Evolutionary conservation across 53 echinoderm and acorn worm species (phyloP).

Genomic region (Zoroaster sp.): DNA sequence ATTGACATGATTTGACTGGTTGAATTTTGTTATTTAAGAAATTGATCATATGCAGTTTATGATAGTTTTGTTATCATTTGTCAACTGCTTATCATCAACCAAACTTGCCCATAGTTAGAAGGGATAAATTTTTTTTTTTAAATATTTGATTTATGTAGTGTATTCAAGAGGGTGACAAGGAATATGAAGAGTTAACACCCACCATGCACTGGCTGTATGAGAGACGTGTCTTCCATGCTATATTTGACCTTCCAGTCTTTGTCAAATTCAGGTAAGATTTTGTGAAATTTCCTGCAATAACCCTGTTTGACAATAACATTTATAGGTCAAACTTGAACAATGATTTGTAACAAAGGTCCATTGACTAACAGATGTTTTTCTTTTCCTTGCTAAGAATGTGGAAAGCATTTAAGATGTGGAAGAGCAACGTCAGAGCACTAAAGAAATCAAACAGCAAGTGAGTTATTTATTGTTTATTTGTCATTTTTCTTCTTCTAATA

Average conservation of each 20-base stretch:
- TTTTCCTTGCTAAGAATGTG: conserved; percentile 72
- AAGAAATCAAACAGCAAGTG: conserved; percentile 91
- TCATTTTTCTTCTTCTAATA: no score
- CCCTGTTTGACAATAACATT: no score
- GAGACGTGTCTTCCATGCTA: conserved; percentile 79
- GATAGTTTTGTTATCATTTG: no score
- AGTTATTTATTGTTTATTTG: no score
- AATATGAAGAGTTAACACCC: conserved; percentile 92
- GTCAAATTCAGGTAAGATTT: conserved; percentile 84
- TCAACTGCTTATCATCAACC: no score
- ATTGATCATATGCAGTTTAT: no score
- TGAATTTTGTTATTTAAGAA: no score
- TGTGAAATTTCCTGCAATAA: neutral
- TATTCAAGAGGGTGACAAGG: conserved; percentile 72
- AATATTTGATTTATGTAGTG: conserved; percentile 67
- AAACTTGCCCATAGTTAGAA: no score
- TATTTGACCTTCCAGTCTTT: conserved; percentile 85
- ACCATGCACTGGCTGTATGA: conserved; percentile 98
- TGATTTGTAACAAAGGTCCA: neutral
- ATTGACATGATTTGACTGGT: no score
- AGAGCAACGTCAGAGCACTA: conserved; percentile 80
- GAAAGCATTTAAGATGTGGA: conserved; percentile 98
- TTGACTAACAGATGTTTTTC: no score
- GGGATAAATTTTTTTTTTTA: no score
- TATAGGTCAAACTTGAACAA: no score